Evolutionary conservation across 30 jellyfish, hydroid and myxozoan genomes (phyloP).

Genomic region (Nemopilema nomurai): DNA sequence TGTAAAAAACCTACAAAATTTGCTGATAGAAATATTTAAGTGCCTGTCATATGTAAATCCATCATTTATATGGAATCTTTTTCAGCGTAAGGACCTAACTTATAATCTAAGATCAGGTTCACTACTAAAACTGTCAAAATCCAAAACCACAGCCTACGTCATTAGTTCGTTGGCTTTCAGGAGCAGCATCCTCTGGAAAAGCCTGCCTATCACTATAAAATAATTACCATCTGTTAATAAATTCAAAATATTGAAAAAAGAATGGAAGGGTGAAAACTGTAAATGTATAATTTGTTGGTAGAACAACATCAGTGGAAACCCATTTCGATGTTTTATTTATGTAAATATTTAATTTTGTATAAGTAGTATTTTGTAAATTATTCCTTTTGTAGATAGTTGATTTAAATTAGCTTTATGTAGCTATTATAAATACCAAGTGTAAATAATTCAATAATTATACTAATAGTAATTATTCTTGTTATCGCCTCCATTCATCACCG

Average conservation of each 20-base stretch:
- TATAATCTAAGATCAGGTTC: not conserved
- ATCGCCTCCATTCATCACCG: too few species aligned
- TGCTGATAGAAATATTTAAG: not conserved
- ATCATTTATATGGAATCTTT: not conserved
- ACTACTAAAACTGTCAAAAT: not conserved
- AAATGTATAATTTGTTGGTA: too few species aligned
- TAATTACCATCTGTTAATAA: not conserved
- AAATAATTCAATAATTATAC: too few species aligned
- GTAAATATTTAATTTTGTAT: too few species aligned
- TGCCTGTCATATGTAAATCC: not conserved
- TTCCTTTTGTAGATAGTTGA: too few species aligned
- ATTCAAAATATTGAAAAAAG: not conserved
- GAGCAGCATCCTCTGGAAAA: not conserved
- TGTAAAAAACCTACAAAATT: not conserved
- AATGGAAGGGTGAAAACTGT: not conserved
- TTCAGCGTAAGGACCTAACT: not conserved
- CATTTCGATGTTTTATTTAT: too few species aligned
- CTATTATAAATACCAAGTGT: too few species aligned
- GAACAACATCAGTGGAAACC: too few species aligned
- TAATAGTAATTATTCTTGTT: too few species aligned
- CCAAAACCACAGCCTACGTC: not conserved
- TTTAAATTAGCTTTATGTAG: too few species aligned
- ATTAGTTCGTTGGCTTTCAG: not conserved
- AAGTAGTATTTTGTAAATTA: too few species aligned
- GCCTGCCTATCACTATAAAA: not conserved